Percentiles rank a stretch among this genome's conserved stretches.
Evolutionary conservation across 2,888 invertebrate species (phyloP).

Genomic region (Erebia epiphron): DNA sequence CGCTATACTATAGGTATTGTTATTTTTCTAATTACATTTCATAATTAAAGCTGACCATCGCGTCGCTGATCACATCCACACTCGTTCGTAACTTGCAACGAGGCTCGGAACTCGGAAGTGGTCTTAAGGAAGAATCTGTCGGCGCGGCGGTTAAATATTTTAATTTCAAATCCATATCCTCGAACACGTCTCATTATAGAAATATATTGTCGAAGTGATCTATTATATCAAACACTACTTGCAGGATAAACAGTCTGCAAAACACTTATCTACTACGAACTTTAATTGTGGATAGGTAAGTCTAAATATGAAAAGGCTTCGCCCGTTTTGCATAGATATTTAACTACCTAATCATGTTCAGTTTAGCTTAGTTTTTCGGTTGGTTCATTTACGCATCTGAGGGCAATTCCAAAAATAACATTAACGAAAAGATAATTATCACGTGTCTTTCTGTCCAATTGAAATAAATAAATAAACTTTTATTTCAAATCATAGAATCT

Average conservation of each 20-base stretch:
- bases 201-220: conserved; percentile 30
- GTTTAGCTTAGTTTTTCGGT: too few relatives aligned
- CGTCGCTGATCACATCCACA: neutral
- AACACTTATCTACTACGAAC: neutral
- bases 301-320: neutral
- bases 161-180: conserved; percentile 34
- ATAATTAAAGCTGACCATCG: too few relatives aligned
- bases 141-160: conserved; percentile 28
- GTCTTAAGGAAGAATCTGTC: conserved; percentile 34
- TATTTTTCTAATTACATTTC: neutral
- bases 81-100: neutral
- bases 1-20: too few relatives aligned
- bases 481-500: too few relatives aligned
- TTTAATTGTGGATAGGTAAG: neutral
- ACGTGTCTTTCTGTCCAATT: conserved; percentile 1
- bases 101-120: conserved; percentile 11
- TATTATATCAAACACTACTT: conserved; percentile 11
- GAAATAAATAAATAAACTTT: too few relatives aligned
- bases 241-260: conserved; percentile 25
- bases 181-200: conserved; percentile 25
- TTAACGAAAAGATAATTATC: neutral
- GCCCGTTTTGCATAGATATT: neutral
- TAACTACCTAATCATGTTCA: too few relatives aligned
- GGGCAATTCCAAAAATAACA: neutral
- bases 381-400: too few relatives aligned